Evolutionary conservation across 2,888 invertebrate species (phyloP).

Genomic region (Laspeyria flexula): DNA sequence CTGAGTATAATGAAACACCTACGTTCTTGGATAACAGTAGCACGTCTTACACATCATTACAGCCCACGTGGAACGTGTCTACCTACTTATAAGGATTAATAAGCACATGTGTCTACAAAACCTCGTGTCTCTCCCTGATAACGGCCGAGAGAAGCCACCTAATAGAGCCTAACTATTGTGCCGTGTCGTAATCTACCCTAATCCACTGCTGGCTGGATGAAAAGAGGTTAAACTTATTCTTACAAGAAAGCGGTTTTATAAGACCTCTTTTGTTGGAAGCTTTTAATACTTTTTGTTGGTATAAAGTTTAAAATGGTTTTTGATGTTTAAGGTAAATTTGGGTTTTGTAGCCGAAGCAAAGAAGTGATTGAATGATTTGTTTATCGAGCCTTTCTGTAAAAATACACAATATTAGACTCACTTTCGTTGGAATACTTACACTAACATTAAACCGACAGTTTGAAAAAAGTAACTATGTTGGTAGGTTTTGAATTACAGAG

Average conservation of each 20-base stretch:
- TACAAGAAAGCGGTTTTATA: conserved; percentile 1
- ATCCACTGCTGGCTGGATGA: neutral
- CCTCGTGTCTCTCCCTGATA: conserved; percentile 11
- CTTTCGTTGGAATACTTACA: no score
- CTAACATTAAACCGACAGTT: no score
- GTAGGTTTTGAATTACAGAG: no score
- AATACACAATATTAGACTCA: no score
- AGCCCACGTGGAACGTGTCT: conserved; percentile 2
- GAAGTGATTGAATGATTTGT: no score
- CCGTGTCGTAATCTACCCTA: conserved; percentile 8
- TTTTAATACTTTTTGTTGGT: neutral
- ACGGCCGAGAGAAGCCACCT: conserved; percentile 5
- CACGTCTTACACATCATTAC: conserved; percentile 2
- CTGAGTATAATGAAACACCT: no score
- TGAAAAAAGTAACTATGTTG: no score
- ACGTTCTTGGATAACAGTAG: conserved; percentile 3
- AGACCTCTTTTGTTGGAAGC: neutral
- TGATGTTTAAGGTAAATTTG: neutral
- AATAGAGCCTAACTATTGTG: conserved; percentile 6
- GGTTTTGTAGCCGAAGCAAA: neutral
- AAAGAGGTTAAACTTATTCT: conserved; percentile 1
- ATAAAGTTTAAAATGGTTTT: neutral
- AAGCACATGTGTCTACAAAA: conserved; percentile 9
- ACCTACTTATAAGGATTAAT: neutral
- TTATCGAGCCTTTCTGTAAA: no score